Percentiles rank a stretch among this genome's conserved stretches.
Conservation (phyloP, 2,797 vertebrate genomes). For the Coregonus suidteri region DNA sequence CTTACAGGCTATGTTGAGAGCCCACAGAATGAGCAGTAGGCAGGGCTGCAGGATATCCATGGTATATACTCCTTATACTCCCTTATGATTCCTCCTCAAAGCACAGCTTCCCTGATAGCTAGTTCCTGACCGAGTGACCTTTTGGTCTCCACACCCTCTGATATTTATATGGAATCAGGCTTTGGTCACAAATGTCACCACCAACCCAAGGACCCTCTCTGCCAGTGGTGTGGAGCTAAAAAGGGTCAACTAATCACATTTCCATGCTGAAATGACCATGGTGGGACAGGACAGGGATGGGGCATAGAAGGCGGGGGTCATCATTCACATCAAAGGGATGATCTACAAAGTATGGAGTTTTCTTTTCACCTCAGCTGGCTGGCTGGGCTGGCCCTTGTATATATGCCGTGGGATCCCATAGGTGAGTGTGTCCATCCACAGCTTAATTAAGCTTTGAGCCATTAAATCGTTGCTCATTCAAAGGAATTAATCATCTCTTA, state of each 20-base stretch:
- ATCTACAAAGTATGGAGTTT: constrained; percentile 44
- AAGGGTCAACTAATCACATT: constrained; percentile 71
- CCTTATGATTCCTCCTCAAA: constrained; percentile 29
- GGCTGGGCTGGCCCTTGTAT: constrained; percentile 8
- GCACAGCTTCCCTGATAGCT: constrained; percentile 51
- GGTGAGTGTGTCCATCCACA: constrained; percentile 61
- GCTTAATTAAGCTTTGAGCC: constrained; percentile 74
- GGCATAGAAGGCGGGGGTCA: constrained; percentile 37
- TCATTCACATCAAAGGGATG: constrained; percentile 71
- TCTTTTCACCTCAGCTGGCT: constrained; percentile 31
- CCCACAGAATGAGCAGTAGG: constrained; percentile 57
- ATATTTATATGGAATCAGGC: constrained; percentile 66
- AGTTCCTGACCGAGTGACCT: constrained; percentile 38
- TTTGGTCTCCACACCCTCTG: constrained; percentile 44
- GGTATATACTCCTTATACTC: constrained; percentile 40
- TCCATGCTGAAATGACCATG: constrained; percentile 64
- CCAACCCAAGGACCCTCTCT: constrained; percentile 46
- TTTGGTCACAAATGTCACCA: constrained; percentile 56
- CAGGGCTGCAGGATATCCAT: constrained; percentile 47
- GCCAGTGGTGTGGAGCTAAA: constrained; percentile 46
- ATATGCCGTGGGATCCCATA: constrained; percentile 55
- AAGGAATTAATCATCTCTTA: constrained; percentile 79
- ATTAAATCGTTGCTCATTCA: constrained; percentile 70
- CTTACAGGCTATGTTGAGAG: constrained; percentile 71
- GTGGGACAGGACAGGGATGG: constrained; percentile 34